Conservation (phyloP, 2,888 invertebrate genomes). For the Protophormia terraenovae region DNA sequence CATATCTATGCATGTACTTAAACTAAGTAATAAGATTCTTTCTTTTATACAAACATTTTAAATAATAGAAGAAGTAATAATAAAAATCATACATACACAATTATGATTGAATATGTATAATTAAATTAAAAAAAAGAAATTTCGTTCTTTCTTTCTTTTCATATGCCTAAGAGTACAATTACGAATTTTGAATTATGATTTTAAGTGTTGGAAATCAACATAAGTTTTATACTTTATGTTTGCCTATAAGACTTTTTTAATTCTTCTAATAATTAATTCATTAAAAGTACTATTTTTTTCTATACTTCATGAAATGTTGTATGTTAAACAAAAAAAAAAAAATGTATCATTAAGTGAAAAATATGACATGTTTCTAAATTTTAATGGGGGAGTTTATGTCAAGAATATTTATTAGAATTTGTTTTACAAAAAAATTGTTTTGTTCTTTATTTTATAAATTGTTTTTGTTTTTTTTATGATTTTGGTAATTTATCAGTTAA, state of each 20-base stretch:
- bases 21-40: constrained; percentile 21
- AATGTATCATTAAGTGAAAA: constrained; percentile 21
- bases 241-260: too few relatives aligned
- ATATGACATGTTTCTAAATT: constrained; percentile 44
- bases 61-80: constrained; percentile 19
- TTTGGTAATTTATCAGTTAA: constrained; percentile 41
- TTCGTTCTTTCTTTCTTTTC: constrained; percentile 46
- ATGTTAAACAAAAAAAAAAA: neutral
- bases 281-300: constrained; percentile 37
- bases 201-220: neutral
- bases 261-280: constrained; percentile 58
- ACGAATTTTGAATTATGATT: constrained; percentile 24
- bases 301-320: neutral
- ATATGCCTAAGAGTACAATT: neutral
- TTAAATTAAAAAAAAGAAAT: constrained; percentile 56
- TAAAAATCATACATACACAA: constrained; percentile 47
- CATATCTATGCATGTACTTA: neutral
- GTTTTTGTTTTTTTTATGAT: neutral
- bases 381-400: constrained; percentile 57
- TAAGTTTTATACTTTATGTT: too few relatives aligned
- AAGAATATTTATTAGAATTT: constrained; percentile 56
- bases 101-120: constrained; percentile 64
- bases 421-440: constrained; percentile 27
- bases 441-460: constrained; percentile 19
- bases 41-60: neutral